Evolutionary conservation across 2,888 invertebrate species (phyloP), one percentile per base, ranked within the genome.

Genomic region (Drosophila peninsularis): DNA sequence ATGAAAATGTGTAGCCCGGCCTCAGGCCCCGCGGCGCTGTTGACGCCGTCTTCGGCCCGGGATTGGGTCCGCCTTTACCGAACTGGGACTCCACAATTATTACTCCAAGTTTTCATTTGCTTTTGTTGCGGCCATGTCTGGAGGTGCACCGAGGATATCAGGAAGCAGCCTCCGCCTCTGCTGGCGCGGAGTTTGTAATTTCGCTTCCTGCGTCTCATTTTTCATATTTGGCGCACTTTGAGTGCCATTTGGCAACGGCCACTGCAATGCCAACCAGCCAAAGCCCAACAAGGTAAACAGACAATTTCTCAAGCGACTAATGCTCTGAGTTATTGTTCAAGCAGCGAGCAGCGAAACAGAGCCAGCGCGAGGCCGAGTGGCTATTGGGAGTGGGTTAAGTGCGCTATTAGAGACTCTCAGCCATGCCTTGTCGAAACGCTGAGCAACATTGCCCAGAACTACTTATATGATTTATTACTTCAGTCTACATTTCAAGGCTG

Each of bases 291-390:
- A 87, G 86, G 86, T 87, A 87, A 87, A 89, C 88, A 87, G 86
- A 87, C 89, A 89, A 80, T 88, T 88, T 89, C 87, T 86, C 89
- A 88, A 88, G 81, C 89, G 89, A 76, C 88, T 88, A 84, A 84
- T 88, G 87, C 84, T 76, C 56, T 86, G 88, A 88, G 83, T 83
- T 88, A 86, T 83, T 83, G 86, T 80, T 61, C 61, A 74, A 44
- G 49, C 34, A 1, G 41, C n/a, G 36, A 36, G 10, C 6, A 34
- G 49, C 14, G 49, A 17, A 30, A 19, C n/a, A 32, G 30, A 5
- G 4, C 2, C 10, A 24, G 24, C 24, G 24, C 24, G n/a, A 36
- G 37, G 24, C 49, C 19, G 61, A 61, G 50, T 61, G 70, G 52
- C 50, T 7, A 58, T 45, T 21, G 44, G 55, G 36, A 58, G 52